These are phyloP conservation scores for Miichthys miiuy DNA, from an alignment of 2,797 vertebrate species.

Conservation along the genomic window DNA sequence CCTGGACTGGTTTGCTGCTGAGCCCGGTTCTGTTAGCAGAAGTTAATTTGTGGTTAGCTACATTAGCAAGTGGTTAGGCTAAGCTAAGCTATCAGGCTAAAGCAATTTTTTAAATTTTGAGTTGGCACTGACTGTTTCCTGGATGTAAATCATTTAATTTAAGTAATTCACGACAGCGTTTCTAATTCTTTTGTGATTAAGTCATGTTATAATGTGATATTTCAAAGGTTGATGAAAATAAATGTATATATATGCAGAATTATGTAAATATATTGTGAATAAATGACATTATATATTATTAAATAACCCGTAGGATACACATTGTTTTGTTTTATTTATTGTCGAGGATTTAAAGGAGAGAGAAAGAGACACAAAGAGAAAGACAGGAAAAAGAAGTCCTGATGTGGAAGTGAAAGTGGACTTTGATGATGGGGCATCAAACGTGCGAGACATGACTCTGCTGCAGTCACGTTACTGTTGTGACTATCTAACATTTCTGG, in stretches of 20 bases:
- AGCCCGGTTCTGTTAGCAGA: no score
- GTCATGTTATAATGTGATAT: neutral
- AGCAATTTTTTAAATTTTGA: no score
- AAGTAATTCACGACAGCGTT: neutral
- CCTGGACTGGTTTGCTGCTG: no score
- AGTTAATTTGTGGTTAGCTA: no score
- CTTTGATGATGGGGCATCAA: slow-evolving; percentile 25
- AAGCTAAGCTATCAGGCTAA: no score
- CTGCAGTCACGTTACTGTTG: neutral
- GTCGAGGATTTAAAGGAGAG: neutral
- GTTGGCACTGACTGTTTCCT: neutral
- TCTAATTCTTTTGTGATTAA: neutral
- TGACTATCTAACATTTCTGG: neutral
- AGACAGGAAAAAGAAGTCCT: neutral
- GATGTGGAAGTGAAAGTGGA: slow-evolving; percentile 35
- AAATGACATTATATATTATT: neutral
- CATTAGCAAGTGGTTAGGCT: no score
- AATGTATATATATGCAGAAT: neutral
- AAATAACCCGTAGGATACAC: neutral
- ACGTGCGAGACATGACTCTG: neutral
- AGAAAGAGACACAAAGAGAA: neutral
- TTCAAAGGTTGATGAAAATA: neutral
- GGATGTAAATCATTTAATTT: neutral
- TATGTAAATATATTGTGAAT: neutral
- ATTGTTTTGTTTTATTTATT: neutral